Base-by-base conservation (phyloP, 2,797 vertebrate species). In the Enteromius fasciolatus region DNA sequence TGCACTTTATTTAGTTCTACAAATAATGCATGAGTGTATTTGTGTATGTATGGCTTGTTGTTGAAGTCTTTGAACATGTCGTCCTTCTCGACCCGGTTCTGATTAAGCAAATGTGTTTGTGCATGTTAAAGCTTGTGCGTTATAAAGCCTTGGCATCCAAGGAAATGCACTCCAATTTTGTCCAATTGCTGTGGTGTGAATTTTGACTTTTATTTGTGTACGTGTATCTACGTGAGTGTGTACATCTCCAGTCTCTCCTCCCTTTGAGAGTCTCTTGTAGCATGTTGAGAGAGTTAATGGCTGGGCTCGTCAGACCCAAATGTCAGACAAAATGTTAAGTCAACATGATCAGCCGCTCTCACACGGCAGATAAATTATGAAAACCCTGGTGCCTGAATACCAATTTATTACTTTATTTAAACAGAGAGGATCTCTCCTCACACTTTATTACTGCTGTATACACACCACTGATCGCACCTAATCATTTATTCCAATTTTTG, bases 321-420 rank as follows among this genome's bases (percentile, higher is more conserved):
- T 95, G 94, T 94, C 94, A 95, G 90, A 92, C 90, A 91, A 95
- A 95, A 95, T 94, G 94, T 94, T 95, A 95, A 93, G 93, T 95
- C 92, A 94, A 95, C 94, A 93, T 87, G 89, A 92, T 93, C 90
- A 92, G 93, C 90, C 85, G 90, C 83, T 90, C 87, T 90, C 90
- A 89, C 89, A 88, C 33, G 82, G 87, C 86, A 85, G 92, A 93
- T 93, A 92, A 93, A 93, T 93, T 92, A 93, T 93, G 90, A 94
- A 94, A 90, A 86, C 85, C 74, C 85, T 88, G 15, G 87, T 85
- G 90, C 91, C 89, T 88, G 91, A 92, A 90, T 92, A 85, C 87
- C 79, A 88, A 91, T 92, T 85, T 84, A 74, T 81, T 81, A 72
- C 75, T 73, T 85, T 81, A 85, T 81, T 74, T 83, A 73, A 70